Percentiles rank a stretch among this genome's conserved stretches.
These are phyloP conservation scores for Lagopus leucura DNA, from an alignment of 2,113 vertebrate genomes.

Conservation along the genomic window DNA sequence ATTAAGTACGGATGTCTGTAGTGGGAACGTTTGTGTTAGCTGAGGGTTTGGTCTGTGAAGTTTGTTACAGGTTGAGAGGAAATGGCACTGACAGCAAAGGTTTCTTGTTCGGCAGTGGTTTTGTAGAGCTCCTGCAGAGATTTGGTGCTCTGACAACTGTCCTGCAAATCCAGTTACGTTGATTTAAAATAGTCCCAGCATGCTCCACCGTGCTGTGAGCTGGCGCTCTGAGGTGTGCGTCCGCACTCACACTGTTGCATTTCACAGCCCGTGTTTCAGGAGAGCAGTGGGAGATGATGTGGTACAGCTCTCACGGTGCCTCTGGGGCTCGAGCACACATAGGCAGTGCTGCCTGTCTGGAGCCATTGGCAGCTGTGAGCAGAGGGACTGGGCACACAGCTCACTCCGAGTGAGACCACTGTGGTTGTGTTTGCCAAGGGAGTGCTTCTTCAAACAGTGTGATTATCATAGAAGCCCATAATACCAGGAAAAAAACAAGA, in stretches of 20 bases:
- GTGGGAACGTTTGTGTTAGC: not conserved
- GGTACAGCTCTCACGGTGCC: accelerated
- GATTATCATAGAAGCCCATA: not conserved
- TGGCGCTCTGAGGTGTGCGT: accelerated
- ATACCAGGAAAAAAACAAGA: not conserved
- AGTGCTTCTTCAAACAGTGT: not conserved
- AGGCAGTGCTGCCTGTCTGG: not conserved
- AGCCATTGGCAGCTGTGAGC: not conserved
- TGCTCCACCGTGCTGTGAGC: not conserved
- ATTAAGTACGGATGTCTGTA: not conserved
- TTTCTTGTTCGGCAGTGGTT: conserved; percentile 7
- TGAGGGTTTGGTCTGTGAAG: not conserved
- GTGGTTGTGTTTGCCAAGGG: accelerated
- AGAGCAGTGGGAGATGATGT: not conserved
- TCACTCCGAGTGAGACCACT: not conserved
- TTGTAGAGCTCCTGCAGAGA: not conserved
- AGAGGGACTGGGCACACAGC: not conserved
- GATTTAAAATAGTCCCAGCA: not conserved
- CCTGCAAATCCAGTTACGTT: not conserved
- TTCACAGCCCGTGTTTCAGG: accelerated
- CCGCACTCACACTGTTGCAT: not conserved
- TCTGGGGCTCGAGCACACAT: not conserved
- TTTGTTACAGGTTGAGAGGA: conserved; percentile 21
- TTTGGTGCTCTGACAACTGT: not conserved
- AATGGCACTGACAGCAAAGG: conserved; percentile 29